phyloP scores from a whole-genome alignment of 2,113 vertebrate species.

The Pogona vitticeps region DNA sequence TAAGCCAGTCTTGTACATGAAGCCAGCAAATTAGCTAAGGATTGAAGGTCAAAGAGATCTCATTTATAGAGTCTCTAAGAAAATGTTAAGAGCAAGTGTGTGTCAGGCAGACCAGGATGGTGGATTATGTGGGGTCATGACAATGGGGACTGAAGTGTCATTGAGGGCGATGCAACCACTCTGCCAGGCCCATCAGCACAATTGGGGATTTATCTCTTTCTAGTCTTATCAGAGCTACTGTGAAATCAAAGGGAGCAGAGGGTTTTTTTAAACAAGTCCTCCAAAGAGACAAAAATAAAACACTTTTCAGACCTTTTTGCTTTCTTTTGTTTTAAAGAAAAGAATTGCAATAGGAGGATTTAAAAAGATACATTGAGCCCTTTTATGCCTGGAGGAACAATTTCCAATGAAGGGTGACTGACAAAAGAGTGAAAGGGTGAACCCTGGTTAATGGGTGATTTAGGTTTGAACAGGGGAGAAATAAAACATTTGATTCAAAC shows the following conservation, averaged over 20 bases:
- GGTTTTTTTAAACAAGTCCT: conserved; percentile 26
- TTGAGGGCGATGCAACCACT: conserved; percentile 64
- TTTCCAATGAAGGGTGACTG: neutral
- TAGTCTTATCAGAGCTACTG: conserved; percentile 57
- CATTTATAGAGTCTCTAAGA: conserved; percentile 84
- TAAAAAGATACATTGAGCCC: neutral
- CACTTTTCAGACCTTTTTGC: neutral
- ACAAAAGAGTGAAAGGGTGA: too few species aligned
- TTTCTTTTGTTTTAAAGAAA: neutral
- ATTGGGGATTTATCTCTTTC: conserved; percentile 71
- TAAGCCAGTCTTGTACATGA: conserved; percentile 82
- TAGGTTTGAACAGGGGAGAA: too few species aligned
- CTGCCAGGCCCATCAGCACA: conserved; percentile 73
- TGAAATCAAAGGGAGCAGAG: conserved; percentile 62
- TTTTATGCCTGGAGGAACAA: neutral
- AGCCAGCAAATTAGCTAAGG: conserved; percentile 83
- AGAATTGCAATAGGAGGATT: neutral
- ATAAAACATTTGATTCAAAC: too few species aligned
- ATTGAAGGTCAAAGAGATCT: conserved; percentile 85
- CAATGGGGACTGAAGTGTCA: conserved; percentile 70
- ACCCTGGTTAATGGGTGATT: too few species aligned
- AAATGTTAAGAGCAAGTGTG: conserved; percentile 93
- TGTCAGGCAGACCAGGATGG: conserved; percentile 91
- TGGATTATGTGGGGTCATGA: conserved; percentile 79
- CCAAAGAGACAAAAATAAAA: conserved; percentile 47